phyloP scores from a whole-genome alignment of 2,797 vertebrate species.

The Gobio occitaniae region DNA sequence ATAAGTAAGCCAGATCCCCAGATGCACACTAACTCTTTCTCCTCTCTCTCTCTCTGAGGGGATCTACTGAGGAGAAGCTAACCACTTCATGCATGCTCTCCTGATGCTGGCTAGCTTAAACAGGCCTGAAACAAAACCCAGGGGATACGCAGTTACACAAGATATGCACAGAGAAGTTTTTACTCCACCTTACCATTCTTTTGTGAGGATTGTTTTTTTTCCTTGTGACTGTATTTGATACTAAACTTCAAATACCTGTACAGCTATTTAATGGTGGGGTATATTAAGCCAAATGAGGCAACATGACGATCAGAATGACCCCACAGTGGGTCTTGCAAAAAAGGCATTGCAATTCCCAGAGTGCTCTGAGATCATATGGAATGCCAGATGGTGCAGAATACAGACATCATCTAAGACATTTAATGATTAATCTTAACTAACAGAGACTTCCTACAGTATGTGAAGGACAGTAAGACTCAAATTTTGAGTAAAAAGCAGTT shows the following conservation, averaged over 20 bases:
- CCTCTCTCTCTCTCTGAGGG: slow-evolving; percentile 24
- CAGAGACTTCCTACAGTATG: not conserved
- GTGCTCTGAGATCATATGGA: slow-evolving; percentile 29
- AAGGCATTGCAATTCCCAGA: slow-evolving; percentile 25
- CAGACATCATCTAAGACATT: slow-evolving; percentile 29
- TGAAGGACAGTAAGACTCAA: not conserved
- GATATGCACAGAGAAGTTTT: not conserved
- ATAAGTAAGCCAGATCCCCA: slow-evolving; percentile 42
- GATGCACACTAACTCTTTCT: slow-evolving; percentile 10
- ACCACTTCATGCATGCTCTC: not conserved
- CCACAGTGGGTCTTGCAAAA: not conserved
- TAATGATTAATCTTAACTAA: not conserved
- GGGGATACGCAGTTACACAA: not conserved
- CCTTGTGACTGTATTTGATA: not conserved
- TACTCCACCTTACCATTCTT: not conserved
- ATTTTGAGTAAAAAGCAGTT: not conserved
- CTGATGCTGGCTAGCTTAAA: slow-evolving; percentile 44
- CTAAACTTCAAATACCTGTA: not conserved
- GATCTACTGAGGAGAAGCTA: slow-evolving; percentile 24
- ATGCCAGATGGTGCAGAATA: slow-evolving; percentile 40
- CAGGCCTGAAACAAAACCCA: slow-evolving; percentile 40
- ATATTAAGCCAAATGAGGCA: slow-evolving; percentile 6
- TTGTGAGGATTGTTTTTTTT: not conserved
- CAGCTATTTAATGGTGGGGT: not conserved
- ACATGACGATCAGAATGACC: slow-evolving; percentile 2